Evolutionary conservation across 2,888 invertebrate genomes (phyloP).

Genomic region (Luperina nickerlii): DNA sequence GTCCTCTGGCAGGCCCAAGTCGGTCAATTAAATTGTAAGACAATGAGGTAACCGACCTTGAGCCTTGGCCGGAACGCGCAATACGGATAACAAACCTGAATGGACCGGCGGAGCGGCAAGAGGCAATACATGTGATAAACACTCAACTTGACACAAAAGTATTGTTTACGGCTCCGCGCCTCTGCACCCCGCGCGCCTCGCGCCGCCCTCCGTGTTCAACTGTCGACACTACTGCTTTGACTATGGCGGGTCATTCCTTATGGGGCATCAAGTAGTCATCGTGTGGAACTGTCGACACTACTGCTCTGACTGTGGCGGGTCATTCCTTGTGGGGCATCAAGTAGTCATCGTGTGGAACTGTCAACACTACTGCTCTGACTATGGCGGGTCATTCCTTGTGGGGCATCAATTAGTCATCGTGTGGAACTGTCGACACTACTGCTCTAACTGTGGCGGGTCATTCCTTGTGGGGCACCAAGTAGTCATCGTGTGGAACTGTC

Average conservation of each 20-base stretch:
- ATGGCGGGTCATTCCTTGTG: too few species aligned
- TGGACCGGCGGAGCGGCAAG: constrained; percentile 12
- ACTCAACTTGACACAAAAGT: constrained; percentile 11
- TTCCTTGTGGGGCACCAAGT: too few species aligned
- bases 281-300: too few species aligned
- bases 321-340: background rate
- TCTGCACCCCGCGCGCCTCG: background rate
- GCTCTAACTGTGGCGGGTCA: too few species aligned
- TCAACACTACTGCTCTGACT: too few species aligned
- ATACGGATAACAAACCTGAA: constrained; percentile 38
- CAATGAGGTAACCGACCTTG: constrained; percentile 54
- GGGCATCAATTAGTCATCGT: too few species aligned
- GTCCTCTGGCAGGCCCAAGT: constrained; percentile 31
- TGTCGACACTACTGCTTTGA: too few species aligned
- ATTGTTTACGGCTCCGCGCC: background rate
- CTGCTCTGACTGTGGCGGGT: background rate
- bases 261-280: too few species aligned
- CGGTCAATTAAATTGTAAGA: constrained; percentile 47
- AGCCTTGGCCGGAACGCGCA: constrained; percentile 29
- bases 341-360: background rate
- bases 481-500: too few species aligned
- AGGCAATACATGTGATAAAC: constrained; percentile 4
- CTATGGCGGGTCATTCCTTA: too few species aligned
- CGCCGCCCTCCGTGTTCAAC: background rate
- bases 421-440: too few species aligned